Conservation (phyloP, 2,113 vertebrate species). For the Peucedramus taeniatus region DNA sequence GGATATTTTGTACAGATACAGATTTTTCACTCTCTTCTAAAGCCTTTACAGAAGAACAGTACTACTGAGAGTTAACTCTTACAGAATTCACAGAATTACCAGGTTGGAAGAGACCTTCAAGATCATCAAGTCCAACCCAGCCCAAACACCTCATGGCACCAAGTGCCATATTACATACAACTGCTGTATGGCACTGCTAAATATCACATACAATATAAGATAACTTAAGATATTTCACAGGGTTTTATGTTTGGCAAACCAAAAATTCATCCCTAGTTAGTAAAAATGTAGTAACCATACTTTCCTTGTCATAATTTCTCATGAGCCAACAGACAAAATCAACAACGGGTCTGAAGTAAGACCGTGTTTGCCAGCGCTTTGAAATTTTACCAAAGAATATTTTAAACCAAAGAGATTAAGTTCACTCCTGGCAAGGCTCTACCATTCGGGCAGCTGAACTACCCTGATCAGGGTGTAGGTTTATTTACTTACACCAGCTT, state of each 20-base stretch:
- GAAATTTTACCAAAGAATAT: not conserved
- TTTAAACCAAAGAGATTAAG: not conserved
- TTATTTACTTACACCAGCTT: not conserved
- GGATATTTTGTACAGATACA: not conserved
- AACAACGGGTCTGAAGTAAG: not conserved
- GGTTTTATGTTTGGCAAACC: not conserved
- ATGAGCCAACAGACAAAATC: not conserved
- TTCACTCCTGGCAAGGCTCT: not conserved
- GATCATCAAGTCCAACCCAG: not conserved
- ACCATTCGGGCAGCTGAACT: not conserved
- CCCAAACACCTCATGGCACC: not conserved
- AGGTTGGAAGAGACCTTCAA: not conserved
- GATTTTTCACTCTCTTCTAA: not conserved
- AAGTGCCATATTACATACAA: not conserved
- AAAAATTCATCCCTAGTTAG: not conserved
- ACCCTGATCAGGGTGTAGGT: not conserved
- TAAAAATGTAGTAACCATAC: not conserved
- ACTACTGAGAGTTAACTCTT: not conserved
- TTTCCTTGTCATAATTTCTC: not conserved
- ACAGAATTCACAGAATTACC: not conserved
- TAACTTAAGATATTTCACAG: not conserved
- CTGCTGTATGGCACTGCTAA: not conserved
- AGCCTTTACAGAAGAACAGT: not conserved
- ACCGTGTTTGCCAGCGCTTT: rapidly evolving
- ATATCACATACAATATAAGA: not conserved